Evolutionary conservation across 35 echinoderm and acorn worm genomes (phyloP).

Genomic region (Apostichopus californicus): DNA sequence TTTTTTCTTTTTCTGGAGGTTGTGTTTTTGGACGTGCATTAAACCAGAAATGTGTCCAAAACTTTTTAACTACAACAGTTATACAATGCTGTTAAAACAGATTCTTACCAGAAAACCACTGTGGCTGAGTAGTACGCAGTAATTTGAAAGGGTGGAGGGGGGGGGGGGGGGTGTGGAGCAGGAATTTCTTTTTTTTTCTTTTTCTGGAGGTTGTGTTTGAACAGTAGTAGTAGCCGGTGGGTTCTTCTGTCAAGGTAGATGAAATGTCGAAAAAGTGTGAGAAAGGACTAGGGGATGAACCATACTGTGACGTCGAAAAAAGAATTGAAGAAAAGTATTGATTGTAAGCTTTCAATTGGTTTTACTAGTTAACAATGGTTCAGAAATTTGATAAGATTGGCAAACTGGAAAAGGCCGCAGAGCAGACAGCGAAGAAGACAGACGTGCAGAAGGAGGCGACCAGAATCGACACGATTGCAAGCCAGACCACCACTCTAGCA

Average conservation of each 20-base stretch:
- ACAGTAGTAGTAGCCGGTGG: neutral
- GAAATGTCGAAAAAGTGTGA: neutral
- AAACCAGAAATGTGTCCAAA: too few species aligned
- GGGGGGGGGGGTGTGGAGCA: too few species aligned
- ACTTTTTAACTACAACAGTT: too few species aligned
- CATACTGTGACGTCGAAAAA: neutral
- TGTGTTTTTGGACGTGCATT: too few species aligned
- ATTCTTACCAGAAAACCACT: too few species aligned
- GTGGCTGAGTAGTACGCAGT: too few species aligned
- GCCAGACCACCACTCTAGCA: neutral
- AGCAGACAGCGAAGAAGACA: constrained; percentile 29
- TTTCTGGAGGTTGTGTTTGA: too few species aligned
- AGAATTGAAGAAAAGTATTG: neutral
- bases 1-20: too few species aligned
- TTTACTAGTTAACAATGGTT: constrained; percentile 30
- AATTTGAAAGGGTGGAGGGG: too few species aligned
- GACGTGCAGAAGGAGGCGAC: constrained; percentile 27
- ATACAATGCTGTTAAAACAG: too few species aligned
- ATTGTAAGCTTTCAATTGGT: neutral
- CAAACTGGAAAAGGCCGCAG: constrained; percentile 28
- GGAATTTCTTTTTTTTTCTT: too few species aligned
- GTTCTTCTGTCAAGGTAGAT: neutral
- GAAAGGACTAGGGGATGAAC: neutral
- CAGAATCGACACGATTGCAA: constrained; percentile 41
- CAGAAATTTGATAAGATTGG: constrained; percentile 53